These are phyloP conservation scores for Pseudanteris insignis DNA, from an alignment of 2,888 invertebrate species.

Conservation along the genomic window DNA sequence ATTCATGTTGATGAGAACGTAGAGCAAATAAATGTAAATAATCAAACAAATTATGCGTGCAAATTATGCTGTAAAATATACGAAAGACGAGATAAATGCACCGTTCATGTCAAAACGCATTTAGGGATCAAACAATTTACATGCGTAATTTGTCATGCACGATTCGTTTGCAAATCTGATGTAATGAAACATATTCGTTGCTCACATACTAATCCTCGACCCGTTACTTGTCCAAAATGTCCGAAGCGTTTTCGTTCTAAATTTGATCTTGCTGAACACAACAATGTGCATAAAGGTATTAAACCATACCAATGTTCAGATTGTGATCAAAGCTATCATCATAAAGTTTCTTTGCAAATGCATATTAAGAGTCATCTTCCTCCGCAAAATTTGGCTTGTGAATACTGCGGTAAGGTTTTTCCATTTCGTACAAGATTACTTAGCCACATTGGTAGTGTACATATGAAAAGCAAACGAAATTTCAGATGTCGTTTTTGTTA, in stretches of 20 bases:
- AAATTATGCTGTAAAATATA: slow-evolving; percentile 62
- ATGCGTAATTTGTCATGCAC: slow-evolving; percentile 62
- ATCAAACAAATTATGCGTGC: slow-evolving; percentile 60
- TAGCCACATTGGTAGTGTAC: slow-evolving; percentile 63
- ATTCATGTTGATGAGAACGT: slow-evolving; percentile 64
- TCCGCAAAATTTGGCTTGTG: slow-evolving; percentile 64
- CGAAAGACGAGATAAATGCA: slow-evolving; percentile 63
- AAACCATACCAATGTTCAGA: slow-evolving; percentile 62
- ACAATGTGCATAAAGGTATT: slow-evolving; percentile 64
- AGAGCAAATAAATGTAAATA: slow-evolving; percentile 55
- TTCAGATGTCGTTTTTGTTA: slow-evolving; percentile 64
- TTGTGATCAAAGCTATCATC: slow-evolving; percentile 64
- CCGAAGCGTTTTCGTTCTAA: slow-evolving; percentile 64
- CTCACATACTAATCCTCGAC: slow-evolving; percentile 64
- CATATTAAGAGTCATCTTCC: slow-evolving; percentile 64
- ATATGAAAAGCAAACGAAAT: slow-evolving; percentile 62
- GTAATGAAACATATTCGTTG: slow-evolving; percentile 65
- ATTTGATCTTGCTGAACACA: slow-evolving; percentile 63
- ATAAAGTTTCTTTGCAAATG: slow-evolving; percentile 65
- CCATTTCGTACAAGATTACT: slow-evolving; percentile 63
- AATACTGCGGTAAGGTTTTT: slow-evolving; percentile 64
- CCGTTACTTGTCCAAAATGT: slow-evolving; percentile 63
- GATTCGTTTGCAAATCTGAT: slow-evolving; percentile 64
- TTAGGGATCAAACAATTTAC: slow-evolving; percentile 63
- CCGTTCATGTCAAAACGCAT: slow-evolving; percentile 64